phyloP scores from a whole-genome alignment of 2,113 vertebrate species.

The Aramus guarauna region DNA sequence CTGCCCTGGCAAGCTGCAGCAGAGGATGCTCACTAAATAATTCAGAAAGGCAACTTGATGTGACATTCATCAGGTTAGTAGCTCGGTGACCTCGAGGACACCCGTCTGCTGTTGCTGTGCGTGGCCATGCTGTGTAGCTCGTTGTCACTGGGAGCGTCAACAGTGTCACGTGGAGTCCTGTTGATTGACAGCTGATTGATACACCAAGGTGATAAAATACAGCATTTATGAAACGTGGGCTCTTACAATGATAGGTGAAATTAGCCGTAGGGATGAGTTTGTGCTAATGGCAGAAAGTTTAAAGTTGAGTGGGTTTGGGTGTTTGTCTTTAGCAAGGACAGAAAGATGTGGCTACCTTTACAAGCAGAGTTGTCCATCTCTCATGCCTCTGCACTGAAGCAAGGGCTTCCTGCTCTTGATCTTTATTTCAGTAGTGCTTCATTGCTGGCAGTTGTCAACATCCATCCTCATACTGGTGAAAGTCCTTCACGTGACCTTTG shows the following conservation, averaged over 20 bases:
- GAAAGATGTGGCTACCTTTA: neutral
- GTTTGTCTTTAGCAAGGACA: neutral
- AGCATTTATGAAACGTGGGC: neutral
- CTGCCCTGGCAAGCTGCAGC: neutral
- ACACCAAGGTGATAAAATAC: neutral
- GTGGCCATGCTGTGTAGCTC: neutral
- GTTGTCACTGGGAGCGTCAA: neutral
- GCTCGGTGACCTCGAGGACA: neutral
- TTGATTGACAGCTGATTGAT: neutral
- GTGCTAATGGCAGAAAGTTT: neutral
- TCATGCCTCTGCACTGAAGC: neutral
- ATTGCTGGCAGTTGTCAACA: neutral
- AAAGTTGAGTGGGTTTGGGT: neutral
- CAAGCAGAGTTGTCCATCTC: neutral
- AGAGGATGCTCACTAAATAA: constrained; percentile 60
- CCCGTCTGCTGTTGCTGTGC: neutral
- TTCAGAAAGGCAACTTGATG: constrained; percentile 50
- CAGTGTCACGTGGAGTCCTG: neutral
- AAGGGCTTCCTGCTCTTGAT: neutral
- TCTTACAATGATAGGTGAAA: neutral
- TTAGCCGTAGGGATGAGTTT: neutral
- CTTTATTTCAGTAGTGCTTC: neutral
- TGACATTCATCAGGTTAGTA: constrained; percentile 35
- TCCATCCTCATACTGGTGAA: neutral
- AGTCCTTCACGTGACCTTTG: constrained; percentile 30